phyloP scores from a whole-genome alignment of 2,797 vertebrate species.

The Eulemur mongoz region DNA sequence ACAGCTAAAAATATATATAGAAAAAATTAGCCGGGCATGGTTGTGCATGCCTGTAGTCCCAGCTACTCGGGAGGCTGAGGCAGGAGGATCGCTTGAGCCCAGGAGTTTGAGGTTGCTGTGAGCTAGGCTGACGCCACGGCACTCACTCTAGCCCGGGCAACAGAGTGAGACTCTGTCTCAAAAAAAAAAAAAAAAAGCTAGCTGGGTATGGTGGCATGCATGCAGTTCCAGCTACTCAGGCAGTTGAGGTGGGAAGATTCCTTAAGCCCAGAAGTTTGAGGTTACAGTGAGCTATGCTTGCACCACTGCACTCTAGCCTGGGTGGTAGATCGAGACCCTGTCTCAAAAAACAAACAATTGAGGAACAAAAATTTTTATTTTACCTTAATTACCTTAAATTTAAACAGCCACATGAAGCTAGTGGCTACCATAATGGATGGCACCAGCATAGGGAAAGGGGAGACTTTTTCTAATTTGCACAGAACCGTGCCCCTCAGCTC shows the following conservation, averaged over 20 bases:
- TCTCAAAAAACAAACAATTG: background rate
- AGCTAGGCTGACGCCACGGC: no score
- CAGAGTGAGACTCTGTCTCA: no score
- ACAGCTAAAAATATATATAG: no score
- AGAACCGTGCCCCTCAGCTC: accelerated
- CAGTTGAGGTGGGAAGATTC: background rate
- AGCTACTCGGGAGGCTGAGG: no score
- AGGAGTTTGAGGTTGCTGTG: no score
- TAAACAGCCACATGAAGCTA: background rate
- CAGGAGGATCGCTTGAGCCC: no score
- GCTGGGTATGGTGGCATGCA: no score
- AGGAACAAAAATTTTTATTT: background rate
- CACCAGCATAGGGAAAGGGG: no score
- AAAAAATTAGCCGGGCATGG: no score
- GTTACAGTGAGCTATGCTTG: background rate
- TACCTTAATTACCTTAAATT: background rate
- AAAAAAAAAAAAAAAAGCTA: background rate
- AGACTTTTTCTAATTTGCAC: background rate
- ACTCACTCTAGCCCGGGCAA: no score
- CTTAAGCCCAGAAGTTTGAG: background rate
- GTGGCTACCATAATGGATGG: background rate
- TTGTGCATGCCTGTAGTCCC: no score
- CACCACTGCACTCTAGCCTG: background rate
- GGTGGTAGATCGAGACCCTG: background rate
- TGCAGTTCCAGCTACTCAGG: background rate